Evolutionary conservation across 2,797 vertebrate species (phyloP), one percentile per base, ranked within the genome.

Genomic region (Sebastes hubbsi): DNA sequence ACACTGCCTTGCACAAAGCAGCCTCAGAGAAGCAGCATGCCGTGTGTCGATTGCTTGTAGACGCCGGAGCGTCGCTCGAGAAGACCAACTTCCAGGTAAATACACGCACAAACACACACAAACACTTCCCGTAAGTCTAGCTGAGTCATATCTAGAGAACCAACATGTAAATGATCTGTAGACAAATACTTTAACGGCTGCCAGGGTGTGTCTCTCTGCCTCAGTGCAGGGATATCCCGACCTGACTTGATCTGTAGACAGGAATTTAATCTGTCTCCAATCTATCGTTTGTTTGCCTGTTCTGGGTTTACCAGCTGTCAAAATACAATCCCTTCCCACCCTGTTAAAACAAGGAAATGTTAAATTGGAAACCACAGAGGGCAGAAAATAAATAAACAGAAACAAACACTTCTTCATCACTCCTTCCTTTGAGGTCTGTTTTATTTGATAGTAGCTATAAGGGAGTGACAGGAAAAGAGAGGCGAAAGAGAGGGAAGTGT

Each of bases 1-100:
- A 99, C 88, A 99, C 98, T 0, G 98, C 98, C 2, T 84, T 99
- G 86, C 98, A 99, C 90, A 99, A 98, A 96, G 97, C 98, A 2
- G 97, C 98, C 81, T 96, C 92, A 75, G 96, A 96, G 83, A 95
- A 96, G 88, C 97, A 98, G 82, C 96, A 95, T 1, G 90, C 95
- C 0, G 91, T 98, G 76, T 99, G 98, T 93, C 96, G 96, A 72
- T 83, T 97, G 81, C 92, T 99, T 87, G 96, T 99, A 65, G 97
- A 98, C 8, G 97, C 97, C 0, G 98, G 98, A 36, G 98, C 97
- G 8, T 98, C 97, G 6, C 93, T 97, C 36, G 95, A 95, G 80
- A 98, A 98, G 93, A 96, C 95, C 0, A 98, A 99, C 92, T 97
- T 97, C 94, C 97, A 97, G 96, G 98, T 99, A 80, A 75, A 36